Conservation (phyloP, 2,797 vertebrate species). For the Simalia tracyae region DNA sequence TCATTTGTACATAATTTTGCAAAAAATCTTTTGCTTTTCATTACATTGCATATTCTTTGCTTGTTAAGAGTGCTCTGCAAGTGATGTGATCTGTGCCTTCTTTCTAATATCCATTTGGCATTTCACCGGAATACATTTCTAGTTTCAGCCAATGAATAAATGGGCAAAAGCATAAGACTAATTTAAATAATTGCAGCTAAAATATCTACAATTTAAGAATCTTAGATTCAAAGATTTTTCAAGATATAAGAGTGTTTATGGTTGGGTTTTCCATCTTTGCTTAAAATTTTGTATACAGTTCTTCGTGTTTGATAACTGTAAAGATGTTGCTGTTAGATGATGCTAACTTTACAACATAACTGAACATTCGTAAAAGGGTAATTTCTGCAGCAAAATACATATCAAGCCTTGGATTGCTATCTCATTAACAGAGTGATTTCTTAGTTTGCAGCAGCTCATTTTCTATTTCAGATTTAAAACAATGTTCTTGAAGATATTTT, state of each 20-base stretch:
- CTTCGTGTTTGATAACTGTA: background rate
- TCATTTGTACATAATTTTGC: background rate
- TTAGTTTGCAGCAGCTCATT: background rate
- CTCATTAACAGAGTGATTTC: background rate
- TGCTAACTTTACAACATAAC: background rate
- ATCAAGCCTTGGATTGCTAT: background rate
- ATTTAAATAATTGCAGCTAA: background rate
- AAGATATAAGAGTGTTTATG: background rate
- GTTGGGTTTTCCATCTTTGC: background rate
- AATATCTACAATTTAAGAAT: constrained; percentile 2
- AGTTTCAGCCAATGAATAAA: background rate
- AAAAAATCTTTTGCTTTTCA: background rate
- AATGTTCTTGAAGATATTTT: background rate
- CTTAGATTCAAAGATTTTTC: background rate
- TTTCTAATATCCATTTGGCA: background rate
- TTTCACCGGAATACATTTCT: constrained; percentile 21
- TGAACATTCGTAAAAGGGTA: background rate
- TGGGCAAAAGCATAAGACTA: background rate
- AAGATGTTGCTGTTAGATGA: background rate
- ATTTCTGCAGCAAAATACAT: background rate
- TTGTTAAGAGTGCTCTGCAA: background rate
- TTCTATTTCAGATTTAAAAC: background rate
- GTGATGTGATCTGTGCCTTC: background rate
- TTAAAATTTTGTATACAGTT: background rate
- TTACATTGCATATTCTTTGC: background rate